Conservation (phyloP, 2,113 vertebrate genomes). For the Redunca redunca region DNA sequence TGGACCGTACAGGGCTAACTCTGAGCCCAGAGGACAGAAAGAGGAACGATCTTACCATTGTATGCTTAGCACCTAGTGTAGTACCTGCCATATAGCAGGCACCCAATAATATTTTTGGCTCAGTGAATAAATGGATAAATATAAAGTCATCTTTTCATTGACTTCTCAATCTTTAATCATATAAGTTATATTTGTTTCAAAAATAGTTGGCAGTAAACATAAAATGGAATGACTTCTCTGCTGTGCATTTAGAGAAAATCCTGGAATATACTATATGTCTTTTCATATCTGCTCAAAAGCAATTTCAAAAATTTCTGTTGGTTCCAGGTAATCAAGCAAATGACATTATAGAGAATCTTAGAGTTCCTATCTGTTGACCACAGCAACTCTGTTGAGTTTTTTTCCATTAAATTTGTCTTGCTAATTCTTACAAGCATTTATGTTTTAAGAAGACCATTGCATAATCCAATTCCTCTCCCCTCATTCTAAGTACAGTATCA, state of each 20-base stretch:
- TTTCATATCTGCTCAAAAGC: slow-evolving; percentile 1
- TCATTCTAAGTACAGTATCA: not conserved
- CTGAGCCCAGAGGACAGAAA: not conserved
- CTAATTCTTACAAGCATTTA: not conserved
- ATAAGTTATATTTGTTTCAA: not conserved
- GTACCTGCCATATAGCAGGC: not conserved
- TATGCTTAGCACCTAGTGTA: not conserved
- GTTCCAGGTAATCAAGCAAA: not conserved
- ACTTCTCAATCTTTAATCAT: not conserved
- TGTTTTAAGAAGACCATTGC: not conserved
- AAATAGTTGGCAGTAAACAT: slow-evolving; percentile 23
- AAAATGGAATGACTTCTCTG: not conserved
- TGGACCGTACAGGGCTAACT: not conserved
- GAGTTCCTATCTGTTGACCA: not conserved
- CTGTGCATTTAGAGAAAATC: not conserved
- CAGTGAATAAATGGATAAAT: not conserved
- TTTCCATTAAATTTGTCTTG: not conserved
- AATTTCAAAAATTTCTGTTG: not conserved
- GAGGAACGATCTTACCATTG: not conserved
- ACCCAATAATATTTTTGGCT: not conserved
- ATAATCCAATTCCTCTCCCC: not conserved
- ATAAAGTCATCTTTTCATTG: not conserved
- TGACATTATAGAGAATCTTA: not conserved
- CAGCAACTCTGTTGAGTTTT: not conserved
- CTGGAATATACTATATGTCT: slow-evolving; percentile 13